phyloP scores from a whole-genome alignment of 1,140 invertebrate genomes.

The Monomorium pharaonis region DNA sequence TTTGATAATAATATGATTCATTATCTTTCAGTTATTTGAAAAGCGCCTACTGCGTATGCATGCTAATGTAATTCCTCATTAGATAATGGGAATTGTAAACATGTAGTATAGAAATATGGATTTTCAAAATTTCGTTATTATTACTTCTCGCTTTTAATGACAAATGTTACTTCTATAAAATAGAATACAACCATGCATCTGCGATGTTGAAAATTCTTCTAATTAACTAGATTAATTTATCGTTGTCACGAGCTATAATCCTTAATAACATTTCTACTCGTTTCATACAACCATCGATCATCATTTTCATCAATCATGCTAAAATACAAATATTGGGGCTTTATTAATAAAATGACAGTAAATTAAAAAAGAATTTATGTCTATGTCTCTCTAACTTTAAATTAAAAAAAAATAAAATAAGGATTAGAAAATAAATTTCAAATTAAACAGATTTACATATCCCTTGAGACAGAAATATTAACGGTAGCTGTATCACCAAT shows the following conservation, averaged over 20 bases:
- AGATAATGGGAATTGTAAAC: slow-evolving; percentile 38
- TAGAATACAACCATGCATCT: not conserved
- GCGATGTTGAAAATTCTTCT: not conserved
- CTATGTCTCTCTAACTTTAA: not conserved
- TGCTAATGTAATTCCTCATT: slow-evolving; percentile 44
- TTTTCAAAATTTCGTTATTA: slow-evolving; percentile 44
- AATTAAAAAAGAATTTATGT: not conserved
- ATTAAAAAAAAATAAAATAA: not conserved
- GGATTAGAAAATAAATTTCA: not conserved
- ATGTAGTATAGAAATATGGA: slow-evolving; percentile 16
- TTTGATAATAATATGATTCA: slow-evolving; percentile 64
- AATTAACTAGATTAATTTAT: slow-evolving; percentile 38
- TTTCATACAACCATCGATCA: not conserved
- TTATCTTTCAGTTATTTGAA: slow-evolving; percentile 58
- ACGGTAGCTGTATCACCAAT: not conserved
- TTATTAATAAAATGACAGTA: not conserved
- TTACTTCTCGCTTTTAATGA: not conserved
- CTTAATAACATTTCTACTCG: not conserved
- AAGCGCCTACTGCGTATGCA: slow-evolving; percentile 33
- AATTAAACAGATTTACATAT: not conserved
- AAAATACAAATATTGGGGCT: not conserved
- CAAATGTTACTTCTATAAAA: not conserved
- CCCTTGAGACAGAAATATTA: not conserved
- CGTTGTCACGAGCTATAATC: not conserved
- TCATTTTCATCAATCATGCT: not conserved